A percentile compares a stretch with the other conserved stretches of the same genome.
Evolutionary conservation across 2,888 invertebrate genomes (phyloP).

Genomic region (Pharmacophagus antenor): DNA sequence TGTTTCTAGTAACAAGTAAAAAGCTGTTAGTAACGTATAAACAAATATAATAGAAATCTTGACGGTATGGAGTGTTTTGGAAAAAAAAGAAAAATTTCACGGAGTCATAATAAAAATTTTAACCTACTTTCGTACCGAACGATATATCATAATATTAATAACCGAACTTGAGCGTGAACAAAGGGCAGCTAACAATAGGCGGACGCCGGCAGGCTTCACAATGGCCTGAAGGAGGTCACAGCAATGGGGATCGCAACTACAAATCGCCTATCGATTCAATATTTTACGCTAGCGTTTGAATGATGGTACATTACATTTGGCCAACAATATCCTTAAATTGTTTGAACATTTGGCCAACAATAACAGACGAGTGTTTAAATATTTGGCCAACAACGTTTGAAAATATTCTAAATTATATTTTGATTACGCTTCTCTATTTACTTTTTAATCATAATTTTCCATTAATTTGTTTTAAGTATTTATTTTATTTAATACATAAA

Average conservation of each 20-base stretch:
- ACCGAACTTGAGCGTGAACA: conserved; percentile 34
- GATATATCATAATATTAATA: conserved; percentile 40
- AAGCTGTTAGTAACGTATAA: no score
- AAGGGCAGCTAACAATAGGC: conserved; percentile 39
- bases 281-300: conserved; percentile 1
- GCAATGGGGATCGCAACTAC: conserved; percentile 40
- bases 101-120: conserved; percentile 22
- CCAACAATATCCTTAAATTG: background rate
- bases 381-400: no score
- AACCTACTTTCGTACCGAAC: conserved; percentile 32
- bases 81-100: conserved; percentile 1
- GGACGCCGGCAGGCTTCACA: conserved; percentile 36
- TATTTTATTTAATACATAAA: no score
- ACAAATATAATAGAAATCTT: background rate
- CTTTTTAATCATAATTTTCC: no score
- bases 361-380: no score
- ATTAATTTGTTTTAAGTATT: no score
- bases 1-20: no score
- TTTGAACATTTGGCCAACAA: no score
- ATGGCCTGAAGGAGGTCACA: conserved; percentile 52
- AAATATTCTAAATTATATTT: no score
- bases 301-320: background rate
- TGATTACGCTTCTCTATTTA: no score
- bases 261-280: conserved; percentile 40
- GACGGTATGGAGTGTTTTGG: background rate